Conservation (phyloP, 2,113 vertebrate genomes). For the Platycercus adscitus region DNA sequence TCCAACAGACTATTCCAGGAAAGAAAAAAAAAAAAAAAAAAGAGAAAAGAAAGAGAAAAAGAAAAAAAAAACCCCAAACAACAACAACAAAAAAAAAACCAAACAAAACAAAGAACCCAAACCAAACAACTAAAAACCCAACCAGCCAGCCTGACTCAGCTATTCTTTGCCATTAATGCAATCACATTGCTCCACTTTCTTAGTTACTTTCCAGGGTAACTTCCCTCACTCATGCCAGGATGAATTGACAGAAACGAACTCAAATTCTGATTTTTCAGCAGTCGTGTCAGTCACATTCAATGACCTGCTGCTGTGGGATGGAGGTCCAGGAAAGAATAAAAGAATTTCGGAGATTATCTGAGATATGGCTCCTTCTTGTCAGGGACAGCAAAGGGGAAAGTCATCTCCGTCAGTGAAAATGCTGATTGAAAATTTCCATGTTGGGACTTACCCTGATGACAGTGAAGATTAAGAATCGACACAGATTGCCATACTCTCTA, state of each 20-base stretch:
- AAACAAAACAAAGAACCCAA: background rate
- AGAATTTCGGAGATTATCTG: background rate
- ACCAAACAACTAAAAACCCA: background rate
- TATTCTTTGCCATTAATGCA: background rate
- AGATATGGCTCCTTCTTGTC: background rate
- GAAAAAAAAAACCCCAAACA: too few species aligned
- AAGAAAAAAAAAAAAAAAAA: background rate
- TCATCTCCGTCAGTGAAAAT: background rate
- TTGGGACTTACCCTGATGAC: background rate
- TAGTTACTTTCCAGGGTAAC: background rate
- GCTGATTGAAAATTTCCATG: background rate
- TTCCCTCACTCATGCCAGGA: background rate
- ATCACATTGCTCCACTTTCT: background rate
- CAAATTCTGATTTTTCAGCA: conserved; percentile 32
- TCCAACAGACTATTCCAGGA: background rate
- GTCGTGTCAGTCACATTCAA: background rate
- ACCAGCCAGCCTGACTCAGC: background rate
- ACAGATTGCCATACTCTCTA: background rate
- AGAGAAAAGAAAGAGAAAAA: too few species aligned
- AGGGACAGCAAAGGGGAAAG: background rate
- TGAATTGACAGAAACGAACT: background rate
- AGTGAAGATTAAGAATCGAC: background rate
- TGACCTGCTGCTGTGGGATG: background rate
- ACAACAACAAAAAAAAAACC: too few species aligned
- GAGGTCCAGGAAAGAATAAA: background rate